Conservation (phyloP, 1,140 invertebrate genomes). For the Planococcus citri region DNA sequence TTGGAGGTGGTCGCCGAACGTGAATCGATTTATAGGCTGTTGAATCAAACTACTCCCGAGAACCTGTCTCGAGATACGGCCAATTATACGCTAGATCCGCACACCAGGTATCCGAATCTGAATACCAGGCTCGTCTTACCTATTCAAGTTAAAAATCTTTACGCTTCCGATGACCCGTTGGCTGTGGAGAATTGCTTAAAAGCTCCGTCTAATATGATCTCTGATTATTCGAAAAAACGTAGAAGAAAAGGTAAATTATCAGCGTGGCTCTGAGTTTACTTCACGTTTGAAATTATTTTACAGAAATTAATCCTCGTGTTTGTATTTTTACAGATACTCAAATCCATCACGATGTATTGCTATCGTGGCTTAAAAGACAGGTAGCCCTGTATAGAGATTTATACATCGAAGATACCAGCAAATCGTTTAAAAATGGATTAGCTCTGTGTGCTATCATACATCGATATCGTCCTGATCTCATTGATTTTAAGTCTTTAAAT, state of each 20-base stretch:
- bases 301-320: slow-evolving; percentile 16
- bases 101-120: slow-evolving; percentile 52
- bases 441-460: slow-evolving; percentile 71
- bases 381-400: slow-evolving; percentile 51
- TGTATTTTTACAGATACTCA: slow-evolving; percentile 40
- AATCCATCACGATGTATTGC: slow-evolving; percentile 56
- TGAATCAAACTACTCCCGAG: slow-evolving; percentile 91
- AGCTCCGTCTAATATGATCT: slow-evolving; percentile 31
- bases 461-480: slow-evolving; percentile 75
- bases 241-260: slow-evolving; percentile 45
- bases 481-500: slow-evolving; percentile 56
- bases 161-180: slow-evolving; percentile 45
- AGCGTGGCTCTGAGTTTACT: background rate
- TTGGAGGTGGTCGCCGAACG: slow-evolving; percentile 82
- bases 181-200: slow-evolving; percentile 36
- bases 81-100: slow-evolving; percentile 80
- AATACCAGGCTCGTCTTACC: slow-evolving; percentile 45
- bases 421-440: slow-evolving; percentile 60
- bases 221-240: slow-evolving; percentile 47
- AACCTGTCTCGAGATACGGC: slow-evolving; percentile 81
- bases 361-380: slow-evolving; percentile 64
- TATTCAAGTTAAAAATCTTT: slow-evolving; percentile 48
- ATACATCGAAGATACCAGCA: slow-evolving; percentile 52
- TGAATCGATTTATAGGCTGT: slow-evolving; percentile 80
- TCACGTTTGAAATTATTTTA: background rate